Base-by-base conservation (phyloP, 2,797 vertebrate genomes). In the Spondyliosoma cantharus region DNA sequence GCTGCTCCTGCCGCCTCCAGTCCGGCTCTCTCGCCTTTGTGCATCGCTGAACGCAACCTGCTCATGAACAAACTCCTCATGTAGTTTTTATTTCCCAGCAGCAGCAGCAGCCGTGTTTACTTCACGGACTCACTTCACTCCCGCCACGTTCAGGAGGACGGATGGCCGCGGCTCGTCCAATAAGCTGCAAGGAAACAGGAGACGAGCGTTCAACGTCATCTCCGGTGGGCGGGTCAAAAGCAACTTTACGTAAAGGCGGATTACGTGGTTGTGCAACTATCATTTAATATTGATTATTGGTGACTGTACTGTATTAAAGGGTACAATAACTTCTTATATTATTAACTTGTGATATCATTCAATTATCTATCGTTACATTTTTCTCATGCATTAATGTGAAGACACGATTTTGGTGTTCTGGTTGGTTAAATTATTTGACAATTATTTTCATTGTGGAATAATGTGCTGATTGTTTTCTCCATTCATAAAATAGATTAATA, bases 101-200 rank as follows among this genome's bases (percentile, higher is more conserved):
- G 8, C 1, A 11, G 3, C 7, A 32, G 32, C 2, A 1, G 1
- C 1, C 17, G 1, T 52, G 50, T 77, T 86, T 75, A 82, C 56
- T 7, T 77, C 75, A n/a, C 0, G 1, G 9, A 5, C 17, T 57
- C 2, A 11, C 29, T 66, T 49, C 1, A 3, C 68, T 90, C 87
- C 84, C 92, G 92, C 92, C 90, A 86, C n/a, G 2, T 43, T 73
- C 3, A 14, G 50, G 4, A 14, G 50, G 4, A 3, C 13, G 12
- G 20, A 17, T 3, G 0, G 5, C 6, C 4, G 0, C 13, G 9
- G 13, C 14, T 77, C 37, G n/a, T 68, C 93, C 93, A 93, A 93
- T 93, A 81, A 43, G 63, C 79, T 66, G 54, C 7, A 3, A 69
- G 82, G 27, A 81, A 74, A 70, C 0, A 0, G 7, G 5, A 3